Base-by-base conservation (phyloP, 2,888 invertebrate species). In the Operophtera brumata region DNA sequence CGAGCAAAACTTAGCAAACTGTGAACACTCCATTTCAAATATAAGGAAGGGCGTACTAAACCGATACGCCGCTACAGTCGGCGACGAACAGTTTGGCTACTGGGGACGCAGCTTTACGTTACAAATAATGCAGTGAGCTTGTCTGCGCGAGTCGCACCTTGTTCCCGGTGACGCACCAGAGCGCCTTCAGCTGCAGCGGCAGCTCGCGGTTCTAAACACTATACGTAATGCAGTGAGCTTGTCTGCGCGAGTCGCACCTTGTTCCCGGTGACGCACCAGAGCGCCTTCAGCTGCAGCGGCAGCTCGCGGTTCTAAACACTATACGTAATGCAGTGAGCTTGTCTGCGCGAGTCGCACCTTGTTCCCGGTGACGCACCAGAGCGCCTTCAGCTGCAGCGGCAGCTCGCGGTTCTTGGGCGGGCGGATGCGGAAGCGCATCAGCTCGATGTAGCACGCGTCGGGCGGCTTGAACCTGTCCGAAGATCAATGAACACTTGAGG, bases 391-490 rank as follows among this genome's bases (percentile, higher is more conserved):
- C 84, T 98, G 98, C 65, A 99, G 92, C 47, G 99, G 99, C 79
- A 99, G 93, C 90, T 99, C 99, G 64, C 98, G 93, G 91, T 98
- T 98, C 87, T 95, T 95, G 50, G 98, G 98, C 49, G 97, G 99
- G 60, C 97, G 93, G 69, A 99, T 96, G 65, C 99, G 94, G 91
- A 98, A 99, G 73, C 99, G 92, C 94, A 99, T 93, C 80, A 99
- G 89, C 91, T 99, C 99, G 82, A 99, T 97, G 88, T 98, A 98
- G 86, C 97, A 97, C 71, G 98, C 99, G 91, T 99, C 99, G 44
- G 99, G 97, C 28, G 99, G 99, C 84, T 97, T 96, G 86, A 97
- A 97, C 89, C 96, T 97, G 80, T 2, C 12, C n/a, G 30, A 36
- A 12, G 36, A 30, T 11, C 2, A 2, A 7, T 3, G 4, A 20